These are phyloP conservation scores for Blera fallax DNA, from an alignment of 2,888 invertebrate genomes.

Conservation along the genomic window DNA sequence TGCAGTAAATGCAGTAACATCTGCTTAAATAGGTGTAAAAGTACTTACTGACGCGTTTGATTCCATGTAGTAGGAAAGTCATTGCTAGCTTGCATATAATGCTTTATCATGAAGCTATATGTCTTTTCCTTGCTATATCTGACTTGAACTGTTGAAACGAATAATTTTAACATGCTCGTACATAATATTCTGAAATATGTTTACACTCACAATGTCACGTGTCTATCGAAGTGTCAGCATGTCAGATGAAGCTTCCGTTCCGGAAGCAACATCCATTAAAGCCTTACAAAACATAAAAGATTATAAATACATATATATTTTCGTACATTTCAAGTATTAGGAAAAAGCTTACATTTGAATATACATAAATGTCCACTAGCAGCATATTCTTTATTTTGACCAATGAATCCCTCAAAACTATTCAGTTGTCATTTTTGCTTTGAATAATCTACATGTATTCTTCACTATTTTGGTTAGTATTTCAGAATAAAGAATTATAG, in stretches of 20 bases:
- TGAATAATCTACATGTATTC: too few relatives aligned
- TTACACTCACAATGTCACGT: neutral
- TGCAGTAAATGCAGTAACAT: too few relatives aligned
- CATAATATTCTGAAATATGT: neutral
- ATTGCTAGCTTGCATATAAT: too few relatives aligned
- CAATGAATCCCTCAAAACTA: neutral
- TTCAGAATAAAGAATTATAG: neutral
- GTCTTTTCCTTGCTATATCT: too few relatives aligned
- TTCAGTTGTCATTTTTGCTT: neutral
- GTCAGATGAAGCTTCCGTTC: neutral
- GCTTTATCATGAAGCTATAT: too few relatives aligned
- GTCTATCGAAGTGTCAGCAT: constrained; percentile 4
- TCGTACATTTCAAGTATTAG: too few relatives aligned
- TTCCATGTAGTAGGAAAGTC: too few relatives aligned
- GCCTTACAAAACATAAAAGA: neutral
- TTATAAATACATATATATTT: neutral
- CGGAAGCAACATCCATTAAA: constrained; percentile 5
- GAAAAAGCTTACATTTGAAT: neutral
- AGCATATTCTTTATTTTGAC: neutral
- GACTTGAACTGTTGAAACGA: too few relatives aligned
- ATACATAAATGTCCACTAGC: neutral
- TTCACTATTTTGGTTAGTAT: too few relatives aligned
- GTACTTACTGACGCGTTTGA: too few relatives aligned
- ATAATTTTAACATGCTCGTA: too few relatives aligned
- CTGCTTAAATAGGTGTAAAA: too few relatives aligned